Evolutionary conservation across 2,888 invertebrate species (phyloP).

Genomic region (Cephus runcator): DNA sequence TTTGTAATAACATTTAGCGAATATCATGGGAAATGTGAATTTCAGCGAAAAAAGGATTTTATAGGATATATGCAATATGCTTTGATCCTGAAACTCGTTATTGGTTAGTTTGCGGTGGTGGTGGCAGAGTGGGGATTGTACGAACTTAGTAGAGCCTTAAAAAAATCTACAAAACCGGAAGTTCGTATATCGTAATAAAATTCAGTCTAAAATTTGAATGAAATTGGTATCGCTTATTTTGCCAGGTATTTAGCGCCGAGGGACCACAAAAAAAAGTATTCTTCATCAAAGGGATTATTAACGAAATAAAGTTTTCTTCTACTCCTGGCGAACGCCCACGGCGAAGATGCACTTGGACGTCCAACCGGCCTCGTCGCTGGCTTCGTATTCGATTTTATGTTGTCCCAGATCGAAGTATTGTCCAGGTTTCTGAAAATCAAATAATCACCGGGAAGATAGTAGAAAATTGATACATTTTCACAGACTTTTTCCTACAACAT

Average conservation of each 20-base stretch:
- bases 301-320: slow-evolving; percentile 26
- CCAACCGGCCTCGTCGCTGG: slow-evolving; percentile 66
- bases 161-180: background rate
- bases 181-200: background rate
- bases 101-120: background rate
- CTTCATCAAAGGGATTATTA: background rate
- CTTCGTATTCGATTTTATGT: slow-evolving; percentile 67
- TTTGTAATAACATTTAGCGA: background rate
- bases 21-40: background rate
- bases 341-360: slow-evolving; percentile 66
- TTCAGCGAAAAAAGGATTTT: background rate
- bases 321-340: slow-evolving; percentile 51
- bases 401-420: slow-evolving; percentile 63
- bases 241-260: background rate
- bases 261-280: background rate
- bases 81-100: background rate
- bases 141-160: background rate
- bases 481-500: background rate
- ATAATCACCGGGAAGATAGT: background rate
- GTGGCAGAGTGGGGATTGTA: background rate
- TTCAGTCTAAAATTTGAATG: background rate
- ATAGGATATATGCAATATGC: background rate
- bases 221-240: background rate
- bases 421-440: slow-evolving; percentile 44
- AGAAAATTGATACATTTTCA: background rate